These are phyloP conservation scores for Chloroceryle inda DNA, from an alignment of 2,797 vertebrate species.

Conservation along the genomic window DNA sequence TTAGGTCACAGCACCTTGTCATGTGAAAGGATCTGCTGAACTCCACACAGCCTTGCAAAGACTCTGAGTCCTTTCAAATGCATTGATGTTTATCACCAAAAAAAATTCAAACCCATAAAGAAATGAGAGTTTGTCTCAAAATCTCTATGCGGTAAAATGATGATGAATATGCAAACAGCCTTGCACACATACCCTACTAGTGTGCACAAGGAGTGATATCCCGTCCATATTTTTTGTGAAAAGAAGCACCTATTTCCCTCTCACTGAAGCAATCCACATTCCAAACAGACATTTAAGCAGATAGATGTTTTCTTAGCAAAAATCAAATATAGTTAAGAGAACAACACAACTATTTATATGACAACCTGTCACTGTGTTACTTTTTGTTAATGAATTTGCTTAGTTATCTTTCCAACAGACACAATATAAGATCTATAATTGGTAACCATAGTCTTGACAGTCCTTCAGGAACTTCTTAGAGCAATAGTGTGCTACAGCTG, in stretches of 20 bases:
- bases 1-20: not conserved
- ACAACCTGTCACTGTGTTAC: not conserved
- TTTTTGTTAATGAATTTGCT: constrained; percentile 12
- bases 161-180: not conserved
- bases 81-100: not conserved
- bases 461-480: not conserved
- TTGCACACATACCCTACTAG: not conserved
- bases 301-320: not conserved
- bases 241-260: not conserved
- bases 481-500: not conserved
- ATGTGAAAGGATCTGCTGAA: not conserved
- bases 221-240: not conserved
- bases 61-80: not conserved
- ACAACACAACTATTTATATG: not conserved
- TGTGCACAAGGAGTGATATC: not conserved
- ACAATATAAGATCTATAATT: not conserved
- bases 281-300: not conserved
- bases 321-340: not conserved
- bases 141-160: not conserved
- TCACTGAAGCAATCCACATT: not conserved
- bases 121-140: not conserved
- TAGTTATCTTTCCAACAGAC: not conserved
- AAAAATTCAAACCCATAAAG: not conserved
- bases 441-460: not conserved
- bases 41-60: not conserved